Evolutionary conservation across 2,797 vertebrate genomes (phyloP).

Genomic region (Myotis myotis): DNA sequence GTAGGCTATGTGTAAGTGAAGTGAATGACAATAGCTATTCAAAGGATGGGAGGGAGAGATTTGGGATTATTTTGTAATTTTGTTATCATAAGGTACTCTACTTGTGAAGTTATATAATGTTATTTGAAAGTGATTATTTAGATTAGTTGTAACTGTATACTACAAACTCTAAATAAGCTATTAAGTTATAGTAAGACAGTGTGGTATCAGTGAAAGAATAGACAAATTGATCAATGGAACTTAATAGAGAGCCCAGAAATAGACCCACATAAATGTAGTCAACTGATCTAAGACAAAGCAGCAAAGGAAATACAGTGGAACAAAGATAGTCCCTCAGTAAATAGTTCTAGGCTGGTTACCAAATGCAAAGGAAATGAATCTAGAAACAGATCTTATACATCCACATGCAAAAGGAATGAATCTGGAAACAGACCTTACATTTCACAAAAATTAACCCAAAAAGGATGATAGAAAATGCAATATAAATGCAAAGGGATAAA

Average conservation of each 20-base stretch:
- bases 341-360: neutral
- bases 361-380: neutral
- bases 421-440: neutral
- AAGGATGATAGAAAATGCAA: neutral
- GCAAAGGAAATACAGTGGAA: neutral
- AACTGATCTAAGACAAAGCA: neutral
- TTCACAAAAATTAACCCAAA: neutral
- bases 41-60: neutral
- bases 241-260: neutral
- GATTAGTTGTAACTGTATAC: neutral
- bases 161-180: neutral
- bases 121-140: neutral
- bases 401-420: neutral
- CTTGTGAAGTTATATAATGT: neutral
- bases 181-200: neutral
- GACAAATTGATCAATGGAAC: neutral
- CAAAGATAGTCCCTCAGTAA: neutral
- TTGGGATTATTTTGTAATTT: neutral
- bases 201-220: neutral
- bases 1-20: neutral
- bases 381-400: neutral
- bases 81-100: too few relatives aligned
- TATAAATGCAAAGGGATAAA: neutral
- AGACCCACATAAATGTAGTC: neutral
- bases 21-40: neutral